Base-by-base conservation (phyloP, 2,113 vertebrate species). In the Atractosteus spatula region DNA sequence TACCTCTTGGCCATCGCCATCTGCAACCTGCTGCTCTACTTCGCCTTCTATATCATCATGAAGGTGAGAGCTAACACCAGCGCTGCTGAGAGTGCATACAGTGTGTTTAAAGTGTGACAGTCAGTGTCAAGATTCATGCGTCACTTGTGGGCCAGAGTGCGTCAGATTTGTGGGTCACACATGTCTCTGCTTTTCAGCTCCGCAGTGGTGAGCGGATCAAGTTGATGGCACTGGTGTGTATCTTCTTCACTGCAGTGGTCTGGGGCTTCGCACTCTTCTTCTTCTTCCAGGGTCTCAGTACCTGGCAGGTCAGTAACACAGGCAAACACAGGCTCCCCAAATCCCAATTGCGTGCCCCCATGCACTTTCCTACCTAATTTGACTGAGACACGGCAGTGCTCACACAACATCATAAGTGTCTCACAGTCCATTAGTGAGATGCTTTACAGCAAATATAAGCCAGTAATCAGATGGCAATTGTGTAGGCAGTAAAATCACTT, bases 21-120 rank as follows among this genome's bases (percentile, higher is more conserved):
- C 92, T 99, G 96, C 89, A 99, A 99, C 90, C 92, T 99, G 76
- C 93, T 99, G 29, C 96, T 99, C 29, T 99, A 99, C 82, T 99
- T 97, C 2, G 96, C 97, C 82, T 99, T 99, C 85, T 99, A 99
- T 90, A 99, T 99, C 78, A 99, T 99, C 55, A 99, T 99, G 97
- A 99, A 99, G 96, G 96, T 98, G 81, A 78, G 74, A 0, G 0
- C 51, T 73, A 56, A 17, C 2, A 10, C 8, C 47, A 0, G 47
- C 2, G 47, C 8, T 5, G 0, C 5, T 2, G 0, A 51, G 47
- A 5, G 47, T 51, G 12, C 43, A 6, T 29, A 8, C 62, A 43
- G 44, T 62, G n/a, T 62, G 51, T 71, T 6, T 41, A 8, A 11
- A 59, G 43, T 41, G 17, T 61, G 16, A 7, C 54, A 43, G 65